Conservation (phyloP, 2,888 invertebrate genomes). For the Calameuta pallipes region DNA sequence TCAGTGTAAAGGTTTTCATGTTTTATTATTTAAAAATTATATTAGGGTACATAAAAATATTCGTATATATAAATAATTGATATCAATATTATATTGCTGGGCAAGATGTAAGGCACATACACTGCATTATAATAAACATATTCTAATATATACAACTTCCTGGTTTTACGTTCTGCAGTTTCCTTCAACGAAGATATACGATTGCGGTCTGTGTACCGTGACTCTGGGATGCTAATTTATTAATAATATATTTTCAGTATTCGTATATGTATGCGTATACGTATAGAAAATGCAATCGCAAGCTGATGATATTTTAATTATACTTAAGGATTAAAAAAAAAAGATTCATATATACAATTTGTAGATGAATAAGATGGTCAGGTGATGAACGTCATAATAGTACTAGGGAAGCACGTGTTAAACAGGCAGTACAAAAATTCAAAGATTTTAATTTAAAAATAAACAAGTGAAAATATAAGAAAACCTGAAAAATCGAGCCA, state of each 20-base stretch:
- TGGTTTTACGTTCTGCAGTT: conserved; percentile 25
- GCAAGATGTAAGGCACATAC: conserved; percentile 62
- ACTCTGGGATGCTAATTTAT: conserved; percentile 3
- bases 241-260: conserved; percentile 10
- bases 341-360: not conserved
- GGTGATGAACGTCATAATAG: too few relatives aligned
- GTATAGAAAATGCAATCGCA: conserved; percentile 4
- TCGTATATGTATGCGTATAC: conserved; percentile 9
- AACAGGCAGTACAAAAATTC: not conserved
- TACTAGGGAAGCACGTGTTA: too few relatives aligned
- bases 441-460: too few relatives aligned
- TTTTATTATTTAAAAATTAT: conserved; percentile 19
- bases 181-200: not conserved
- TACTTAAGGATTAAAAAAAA: not conserved
- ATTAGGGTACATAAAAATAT: conserved; percentile 45
- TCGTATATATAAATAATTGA: conserved; percentile 51
- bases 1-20: not conserved
- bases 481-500: too few relatives aligned
- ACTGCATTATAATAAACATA: conserved; percentile 41
- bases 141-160: conserved; percentile 55
- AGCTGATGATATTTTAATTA: not conserved
- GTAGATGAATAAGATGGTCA: not conserved
- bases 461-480: too few relatives aligned
- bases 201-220: not conserved
- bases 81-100: conserved; percentile 50